Evolutionary conservation across 1,140 invertebrate genomes (phyloP), one percentile per base, ranked within the genome.

Genomic region (Drosophila pectinifera): DNA sequence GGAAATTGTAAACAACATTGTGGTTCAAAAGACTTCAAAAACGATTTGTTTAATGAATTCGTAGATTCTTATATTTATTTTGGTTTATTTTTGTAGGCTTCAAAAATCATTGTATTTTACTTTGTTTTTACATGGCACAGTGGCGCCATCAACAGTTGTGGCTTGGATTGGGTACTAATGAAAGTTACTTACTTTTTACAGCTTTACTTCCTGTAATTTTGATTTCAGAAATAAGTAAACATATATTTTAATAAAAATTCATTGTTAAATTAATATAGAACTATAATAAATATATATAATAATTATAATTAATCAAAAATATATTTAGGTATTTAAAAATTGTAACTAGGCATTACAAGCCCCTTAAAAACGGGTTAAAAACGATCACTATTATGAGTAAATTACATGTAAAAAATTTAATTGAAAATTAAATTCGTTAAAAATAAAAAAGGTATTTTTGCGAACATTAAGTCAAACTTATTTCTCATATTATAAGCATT

Each of bases 1-100:
- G 11, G 14, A 28, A 57, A 58, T 58, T 39, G 18, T 28, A 26
- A 59, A 59, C 34, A 62, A 62, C 13, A 20, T 8, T 22, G 8
- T 10, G n/a, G 39, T 39, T 28, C 11, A 4, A 5, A 0, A 8
- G n/a, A 24, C 13, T 20, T 57, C 20, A 5, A 11, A 3, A 39
- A 39, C 0, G n/a, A 7, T 6, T 38, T 5, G 16, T 14, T 16
- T 36, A n/a, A 48, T 0, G 11, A 22, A 4, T 8, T 8, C 18
- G 1, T 3, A 20, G 16, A 13, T 20, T n/a, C 2, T 54, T 53
- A 1, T 14, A 34, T 14, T 16, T 13, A 14, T 14, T 34, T 34
- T 3, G 3, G 8, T 18, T 3, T 2, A 20, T 36, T n/a, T 10
- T 36, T n/a, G 0, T 53, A 3, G 2, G 0, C 0, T n/a, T 14